Base-by-base conservation (phyloP, 2,797 vertebrate species). In the Furcifer pardalis region DNA sequence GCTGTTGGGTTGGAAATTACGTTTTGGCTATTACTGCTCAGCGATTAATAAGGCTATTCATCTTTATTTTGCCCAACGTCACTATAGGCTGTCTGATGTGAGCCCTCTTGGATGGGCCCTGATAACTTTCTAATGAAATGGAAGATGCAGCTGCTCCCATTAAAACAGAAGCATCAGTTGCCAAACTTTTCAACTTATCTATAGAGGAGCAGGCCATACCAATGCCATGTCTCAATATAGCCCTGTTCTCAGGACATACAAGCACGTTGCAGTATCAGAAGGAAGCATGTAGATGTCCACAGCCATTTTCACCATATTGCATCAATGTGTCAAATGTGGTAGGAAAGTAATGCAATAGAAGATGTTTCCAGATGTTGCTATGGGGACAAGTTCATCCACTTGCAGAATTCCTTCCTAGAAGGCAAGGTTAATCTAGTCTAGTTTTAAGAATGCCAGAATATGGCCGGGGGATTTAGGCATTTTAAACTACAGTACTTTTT, bases 51-150 rank as follows among this genome's bases (percentile, higher is more conserved):
- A 87, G 88, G 82, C 75, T 80, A 75, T 86, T 79, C 27, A n/a
- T 91, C 90, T 91, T 85, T 81, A 91, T 91, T 86, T 88, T 83
- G 66, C 81, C 62, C 2, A 71, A 69, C 49, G 81, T 88, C 86
- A 85, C 0, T 0, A 44, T 7, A 37, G 63, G 82, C 69, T 21
- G 21, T 60, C 66, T 83, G 27, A 60, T 72, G 32, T 17, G 0
- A 1, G 62, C 32, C 13, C 63, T 46, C 76, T 85, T 62, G 2
- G 5, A 81, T 49, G 46, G 77, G 82, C 42, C 40, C 42, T 78
- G 72, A 52, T 83, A 75, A 75, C 78, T 89, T 85, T 79, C 9
- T 59, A 88, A 86, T 83, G 87, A 69, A 82, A 88, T 66, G 42
- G 49, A 80, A 73, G 75, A 81, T 25, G 72, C 84, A 42, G 56